Base-by-base conservation (phyloP, 2,113 vertebrate genomes). In the Lates calcarifer region DNA sequence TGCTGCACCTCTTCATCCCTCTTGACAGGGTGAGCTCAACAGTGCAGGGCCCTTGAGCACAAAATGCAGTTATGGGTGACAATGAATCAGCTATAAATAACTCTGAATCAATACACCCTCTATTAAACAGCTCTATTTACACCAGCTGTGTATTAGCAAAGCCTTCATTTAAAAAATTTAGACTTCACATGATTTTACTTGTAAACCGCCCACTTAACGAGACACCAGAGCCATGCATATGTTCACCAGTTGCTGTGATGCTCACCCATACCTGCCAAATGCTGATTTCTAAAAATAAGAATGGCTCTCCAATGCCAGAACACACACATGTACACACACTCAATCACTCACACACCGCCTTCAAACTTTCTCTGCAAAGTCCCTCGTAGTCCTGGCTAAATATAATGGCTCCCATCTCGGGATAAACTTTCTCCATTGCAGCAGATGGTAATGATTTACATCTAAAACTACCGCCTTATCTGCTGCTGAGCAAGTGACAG, bases 391-490 rank as follows among this genome's bases (percentile, higher is more conserved):
- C 77, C 31, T 57, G n/a, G 64, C 18, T 79, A 20, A 78, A 73
- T 82, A 61, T 62, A 86, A 80, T 68, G 31, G 26, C 70, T 82
- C 56, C 62, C 62, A 66, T 63, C 64, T 62, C 3, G 8, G 72
- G 61, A 71, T 69, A 74, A 82, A 83, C 69, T 81, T 87, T 66
- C 49, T 53, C 45, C 35, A 73, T 67, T 41, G 41, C 53, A 83
- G 55, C 90, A 93, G 89, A 92, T 90, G 89, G 88, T 57, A 74
- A 24, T 55, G 74, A 87, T 92, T 91, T 89, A 73, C 72, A 87
- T 83, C 28, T 79, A 77, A 82, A 82, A 89, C 62, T 45, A 56
- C 68, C 77, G 57, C 39, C 79, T 74, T 68, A 74, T 75, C 82
- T 86, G 51, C 81, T 71, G 76, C 79, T 68, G 75, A 65, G 62